Conservation (phyloP, 2,797 vertebrate species). For the Gymnodraco acuticeps region DNA sequence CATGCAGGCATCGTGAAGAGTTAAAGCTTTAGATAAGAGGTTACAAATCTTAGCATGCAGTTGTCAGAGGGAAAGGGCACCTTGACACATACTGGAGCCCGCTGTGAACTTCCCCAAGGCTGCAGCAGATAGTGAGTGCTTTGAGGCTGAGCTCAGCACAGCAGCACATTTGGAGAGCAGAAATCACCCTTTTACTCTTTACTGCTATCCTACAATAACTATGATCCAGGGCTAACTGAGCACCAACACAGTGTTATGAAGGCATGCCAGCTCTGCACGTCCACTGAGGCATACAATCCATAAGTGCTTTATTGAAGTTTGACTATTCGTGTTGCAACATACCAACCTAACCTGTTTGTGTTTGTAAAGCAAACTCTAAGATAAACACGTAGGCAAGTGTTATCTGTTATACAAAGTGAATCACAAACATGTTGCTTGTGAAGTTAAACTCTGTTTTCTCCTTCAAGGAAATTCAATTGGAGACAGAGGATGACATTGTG, state of each 20-base stretch:
- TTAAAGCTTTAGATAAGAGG: constrained; percentile 53
- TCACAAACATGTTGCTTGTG: no score
- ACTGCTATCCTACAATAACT: constrained; percentile 27
- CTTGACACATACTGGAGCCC: constrained; percentile 75
- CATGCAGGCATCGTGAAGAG: constrained; percentile 34
- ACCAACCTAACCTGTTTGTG: constrained; percentile 32
- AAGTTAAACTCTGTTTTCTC: neutral
- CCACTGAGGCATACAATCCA: neutral
- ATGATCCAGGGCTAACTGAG: constrained; percentile 36
- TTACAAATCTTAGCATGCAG: constrained; percentile 70
- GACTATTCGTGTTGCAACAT: constrained; percentile 1
- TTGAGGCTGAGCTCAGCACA: constrained; percentile 54
- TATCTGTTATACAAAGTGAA: neutral
- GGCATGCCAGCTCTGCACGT: constrained; percentile 11
- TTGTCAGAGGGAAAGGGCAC: constrained; percentile 77
- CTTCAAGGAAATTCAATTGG: neutral
- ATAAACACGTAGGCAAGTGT: neutral
- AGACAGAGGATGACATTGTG: neutral
- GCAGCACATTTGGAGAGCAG: constrained; percentile 54
- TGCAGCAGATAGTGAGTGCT: constrained; percentile 58
- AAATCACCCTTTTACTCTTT: constrained; percentile 36
- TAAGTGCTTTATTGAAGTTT: neutral
- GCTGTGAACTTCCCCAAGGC: constrained; percentile 70
- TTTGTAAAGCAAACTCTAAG: neutral
- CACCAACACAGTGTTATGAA: neutral